Evolutionary conservation across 2,797 vertebrate genomes (phyloP).

Genomic region (Molossus molossus): DNA sequence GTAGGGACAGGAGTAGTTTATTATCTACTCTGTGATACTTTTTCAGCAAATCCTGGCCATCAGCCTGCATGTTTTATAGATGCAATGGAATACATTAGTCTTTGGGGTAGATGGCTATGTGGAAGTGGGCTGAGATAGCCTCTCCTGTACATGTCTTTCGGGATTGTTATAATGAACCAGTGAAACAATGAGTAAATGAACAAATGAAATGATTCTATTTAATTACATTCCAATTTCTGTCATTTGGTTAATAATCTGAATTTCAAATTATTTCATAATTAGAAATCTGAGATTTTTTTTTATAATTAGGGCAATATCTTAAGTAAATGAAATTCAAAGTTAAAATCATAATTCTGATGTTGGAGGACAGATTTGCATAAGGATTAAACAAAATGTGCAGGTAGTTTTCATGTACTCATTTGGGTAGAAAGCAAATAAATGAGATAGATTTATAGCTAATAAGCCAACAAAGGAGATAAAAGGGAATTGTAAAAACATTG

Average conservation of each 20-base stretch:
- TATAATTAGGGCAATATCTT: background rate
- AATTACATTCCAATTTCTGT: background rate
- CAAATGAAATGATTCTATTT: background rate
- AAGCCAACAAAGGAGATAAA: background rate
- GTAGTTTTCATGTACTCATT: background rate
- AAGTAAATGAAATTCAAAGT: slow-evolving; percentile 5
- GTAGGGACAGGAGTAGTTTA: background rate
- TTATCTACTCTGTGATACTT: background rate
- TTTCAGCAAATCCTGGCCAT: background rate
- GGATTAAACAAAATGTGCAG: background rate
- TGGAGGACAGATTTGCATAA: background rate
- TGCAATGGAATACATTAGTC: background rate
- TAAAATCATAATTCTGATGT: slow-evolving; percentile 24
- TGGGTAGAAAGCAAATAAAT: background rate
- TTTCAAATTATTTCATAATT: background rate
- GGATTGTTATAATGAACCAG: background rate
- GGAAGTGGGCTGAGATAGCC: background rate
- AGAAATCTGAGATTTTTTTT: slow-evolving; percentile 18
- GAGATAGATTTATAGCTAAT: background rate
- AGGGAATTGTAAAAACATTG: background rate
- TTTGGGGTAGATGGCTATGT: background rate
- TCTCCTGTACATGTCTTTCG: background rate
- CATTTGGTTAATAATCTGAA: background rate
- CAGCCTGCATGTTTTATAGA: background rate
- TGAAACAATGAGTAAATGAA: background rate